Percentiles rank a stretch among this genome's conserved stretches.
These are phyloP conservation scores for Cololabis saira DNA, from an alignment of 2,113 vertebrate genomes.

Conservation along the genomic window DNA sequence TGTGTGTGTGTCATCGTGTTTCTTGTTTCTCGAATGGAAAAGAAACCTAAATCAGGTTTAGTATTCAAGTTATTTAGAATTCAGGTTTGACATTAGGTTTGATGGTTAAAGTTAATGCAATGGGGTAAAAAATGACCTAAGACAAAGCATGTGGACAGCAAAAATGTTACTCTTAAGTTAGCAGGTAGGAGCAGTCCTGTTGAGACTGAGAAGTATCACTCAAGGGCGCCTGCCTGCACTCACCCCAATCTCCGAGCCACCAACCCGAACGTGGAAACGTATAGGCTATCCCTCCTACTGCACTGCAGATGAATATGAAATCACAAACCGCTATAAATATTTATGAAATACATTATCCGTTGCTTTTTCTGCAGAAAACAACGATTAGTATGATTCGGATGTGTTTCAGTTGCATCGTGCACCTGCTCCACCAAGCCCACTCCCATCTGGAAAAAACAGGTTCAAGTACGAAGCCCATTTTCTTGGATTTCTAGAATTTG, in stretches of 20 bases:
- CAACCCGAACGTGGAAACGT: conserved; percentile 13
- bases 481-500: background rate
- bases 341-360: conserved; percentile 74
- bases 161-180: background rate
- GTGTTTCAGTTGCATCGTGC: conserved; percentile 37
- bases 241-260: conserved; percentile 30
- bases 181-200: conserved; percentile 19
- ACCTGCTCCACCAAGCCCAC: background rate
- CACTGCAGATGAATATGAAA: conserved; percentile 65
- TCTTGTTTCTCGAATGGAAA: background rate
- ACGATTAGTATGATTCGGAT: conserved; percentile 61
- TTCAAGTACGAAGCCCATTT: background rate
- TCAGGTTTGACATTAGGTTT: too few species aligned
- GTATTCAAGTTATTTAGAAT: background rate
- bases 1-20: conserved; percentile 1
- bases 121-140: background rate
- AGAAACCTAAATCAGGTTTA: background rate
- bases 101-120: conserved; percentile 1
- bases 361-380: conserved; percentile 52
- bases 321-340: conserved; percentile 74
- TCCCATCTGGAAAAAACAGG: background rate
- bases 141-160: background rate
- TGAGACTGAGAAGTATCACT: conserved; percentile 56
- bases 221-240: conserved; percentile 9
- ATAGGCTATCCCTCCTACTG: conserved; percentile 7